phyloP scores from a whole-genome alignment of 2,797 vertebrate species.

The Leptoclinus maculatus region DNA sequence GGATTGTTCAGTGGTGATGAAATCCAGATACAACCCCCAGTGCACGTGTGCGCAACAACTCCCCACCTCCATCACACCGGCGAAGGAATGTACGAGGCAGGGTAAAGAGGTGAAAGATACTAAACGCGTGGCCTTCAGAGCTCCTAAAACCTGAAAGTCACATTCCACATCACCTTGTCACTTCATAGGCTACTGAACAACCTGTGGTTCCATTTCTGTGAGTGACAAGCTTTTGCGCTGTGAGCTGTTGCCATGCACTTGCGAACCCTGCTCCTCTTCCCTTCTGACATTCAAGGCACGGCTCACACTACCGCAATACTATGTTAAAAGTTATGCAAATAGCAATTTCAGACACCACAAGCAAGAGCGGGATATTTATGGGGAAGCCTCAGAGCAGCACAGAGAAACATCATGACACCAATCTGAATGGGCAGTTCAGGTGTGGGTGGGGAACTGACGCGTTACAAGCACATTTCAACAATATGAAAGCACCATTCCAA shows the following conservation, averaged over 20 bases:
- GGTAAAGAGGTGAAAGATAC: conserved; percentile 44
- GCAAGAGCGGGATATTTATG: conserved; percentile 68
- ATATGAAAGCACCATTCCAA: not conserved
- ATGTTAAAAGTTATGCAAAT: conserved; percentile 72
- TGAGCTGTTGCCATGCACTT: conserved; percentile 75
- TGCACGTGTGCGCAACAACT: conserved; percentile 50
- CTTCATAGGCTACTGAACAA: conserved; percentile 57
- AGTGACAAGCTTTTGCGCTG: conserved; percentile 75
- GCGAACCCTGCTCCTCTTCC: conserved; percentile 77
- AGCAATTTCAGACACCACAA: conserved; percentile 73
- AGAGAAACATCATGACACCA: conserved; percentile 45
- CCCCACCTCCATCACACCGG: conserved; percentile 54
- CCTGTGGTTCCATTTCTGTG: conserved; percentile 60
- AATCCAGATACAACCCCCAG: conserved; percentile 78
- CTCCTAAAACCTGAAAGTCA: conserved; percentile 71
- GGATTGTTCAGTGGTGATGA: conserved; percentile 78
- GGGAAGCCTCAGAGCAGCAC: conserved; percentile 39
- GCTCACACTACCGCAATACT: conserved; percentile 60
- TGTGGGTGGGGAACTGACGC: not conserved
- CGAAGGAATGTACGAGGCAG: conserved; percentile 72
- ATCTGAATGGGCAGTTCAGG: conserved; percentile 12
- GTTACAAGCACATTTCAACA: conserved; percentile 14
- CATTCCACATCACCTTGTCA: conserved; percentile 79
- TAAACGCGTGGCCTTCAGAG: conserved; percentile 59
- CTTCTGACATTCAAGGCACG: conserved; percentile 72